Conservation (phyloP, 1,140 invertebrate genomes). For the Drosophila rhopaloa region DNA sequence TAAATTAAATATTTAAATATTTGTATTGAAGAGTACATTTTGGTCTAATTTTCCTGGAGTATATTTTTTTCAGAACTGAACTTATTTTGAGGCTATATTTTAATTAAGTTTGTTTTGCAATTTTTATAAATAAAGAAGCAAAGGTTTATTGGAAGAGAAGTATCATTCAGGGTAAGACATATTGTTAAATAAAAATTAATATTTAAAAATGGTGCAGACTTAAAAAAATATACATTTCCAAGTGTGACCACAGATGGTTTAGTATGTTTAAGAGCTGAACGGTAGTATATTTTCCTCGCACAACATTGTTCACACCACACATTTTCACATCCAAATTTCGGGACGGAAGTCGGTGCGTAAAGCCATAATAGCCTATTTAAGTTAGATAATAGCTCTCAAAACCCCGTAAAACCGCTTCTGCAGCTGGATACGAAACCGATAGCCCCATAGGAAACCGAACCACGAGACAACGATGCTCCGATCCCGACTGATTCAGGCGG, state of each 20-base stretch:
- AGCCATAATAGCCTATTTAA: conserved; percentile 5
- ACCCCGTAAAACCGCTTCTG: not conserved
- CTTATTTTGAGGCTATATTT: no score
- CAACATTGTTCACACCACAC: conserved; percentile 11
- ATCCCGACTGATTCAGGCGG: conserved; percentile 58
- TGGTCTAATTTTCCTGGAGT: no score
- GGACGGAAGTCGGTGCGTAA: conserved; percentile 63
- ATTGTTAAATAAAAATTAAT: no score
- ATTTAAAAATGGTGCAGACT: no score
- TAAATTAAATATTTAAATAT: no score
- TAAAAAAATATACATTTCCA: no score
- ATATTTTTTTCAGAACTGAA: no score
- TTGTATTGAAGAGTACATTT: no score
- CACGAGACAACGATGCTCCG: conserved; percentile 57
- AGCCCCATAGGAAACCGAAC: conserved; percentile 24
- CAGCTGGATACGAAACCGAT: conserved; percentile 27
- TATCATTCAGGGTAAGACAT: no score
- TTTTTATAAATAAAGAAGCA: no score
- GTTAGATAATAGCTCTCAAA: conserved; percentile 42
- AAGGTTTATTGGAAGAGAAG: no score
- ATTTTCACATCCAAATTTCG: conserved; percentile 40
- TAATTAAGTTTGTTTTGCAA: not conserved
- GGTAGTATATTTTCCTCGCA: not conserved
- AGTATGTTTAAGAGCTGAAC: not conserved
- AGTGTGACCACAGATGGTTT: not conserved